A percentile compares a stretch with the other conserved stretches of the same genome.
phyloP scores from a whole-genome alignment of 2,113 vertebrate genomes.

The Neomonachus schauinslandi region DNA sequence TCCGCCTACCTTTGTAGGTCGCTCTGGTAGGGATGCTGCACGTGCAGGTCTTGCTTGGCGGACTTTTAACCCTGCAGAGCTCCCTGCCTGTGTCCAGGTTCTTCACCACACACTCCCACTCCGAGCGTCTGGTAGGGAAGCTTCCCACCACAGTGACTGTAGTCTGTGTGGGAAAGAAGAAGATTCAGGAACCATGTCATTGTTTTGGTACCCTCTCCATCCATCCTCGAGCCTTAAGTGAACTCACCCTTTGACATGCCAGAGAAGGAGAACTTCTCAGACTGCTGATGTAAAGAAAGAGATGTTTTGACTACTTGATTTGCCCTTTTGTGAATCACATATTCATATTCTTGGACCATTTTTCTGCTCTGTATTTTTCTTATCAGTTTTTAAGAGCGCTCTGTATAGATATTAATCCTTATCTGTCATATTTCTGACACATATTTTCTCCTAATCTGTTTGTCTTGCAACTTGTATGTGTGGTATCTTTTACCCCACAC shows the following conservation, averaged over 20 bases:
- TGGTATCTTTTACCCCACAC: background rate
- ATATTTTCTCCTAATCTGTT: slow-evolving; percentile 47
- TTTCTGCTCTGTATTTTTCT: slow-evolving; percentile 60
- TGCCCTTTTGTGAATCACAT: background rate
- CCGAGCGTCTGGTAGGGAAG: background rate
- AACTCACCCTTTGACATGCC: background rate
- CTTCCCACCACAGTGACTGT: slow-evolving; percentile 59
- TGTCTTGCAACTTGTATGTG: slow-evolving; percentile 34
- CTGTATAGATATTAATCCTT: slow-evolving; percentile 59
- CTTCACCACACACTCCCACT: slow-evolving; percentile 51
- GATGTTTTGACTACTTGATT: background rate
- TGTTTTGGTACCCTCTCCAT: background rate
- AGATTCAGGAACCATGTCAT: background rate
- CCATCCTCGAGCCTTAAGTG: background rate
- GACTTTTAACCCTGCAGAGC: slow-evolving; percentile 48
- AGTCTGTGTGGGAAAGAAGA: slow-evolving; percentile 44
- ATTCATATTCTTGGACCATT: slow-evolving; percentile 1
- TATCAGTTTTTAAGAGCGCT: slow-evolving; percentile 63
- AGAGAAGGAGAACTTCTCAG: background rate
- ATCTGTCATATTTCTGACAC: slow-evolving; percentile 58
- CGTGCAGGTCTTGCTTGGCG: slow-evolving; percentile 1
- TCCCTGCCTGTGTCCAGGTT: background rate
- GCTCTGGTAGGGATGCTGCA: slow-evolving; percentile 54
- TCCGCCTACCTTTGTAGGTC: slow-evolving; percentile 51
- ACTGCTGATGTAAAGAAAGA: background rate